Conservation (phyloP, 2,888 invertebrate species). For the Hirtodrosophila confusa region DNA sequence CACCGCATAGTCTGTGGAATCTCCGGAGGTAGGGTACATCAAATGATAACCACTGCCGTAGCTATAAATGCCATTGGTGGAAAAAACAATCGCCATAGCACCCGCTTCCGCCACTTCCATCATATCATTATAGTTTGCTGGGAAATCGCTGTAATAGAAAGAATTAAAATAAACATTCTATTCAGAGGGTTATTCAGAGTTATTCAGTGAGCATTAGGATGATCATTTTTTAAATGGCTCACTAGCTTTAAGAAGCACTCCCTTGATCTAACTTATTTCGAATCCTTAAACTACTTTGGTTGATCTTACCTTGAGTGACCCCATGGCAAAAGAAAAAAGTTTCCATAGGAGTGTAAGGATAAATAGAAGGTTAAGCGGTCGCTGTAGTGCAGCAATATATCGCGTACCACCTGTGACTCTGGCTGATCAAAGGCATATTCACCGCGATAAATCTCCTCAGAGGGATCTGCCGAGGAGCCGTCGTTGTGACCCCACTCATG, state of each 20-base stretch:
- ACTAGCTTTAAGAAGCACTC: no score
- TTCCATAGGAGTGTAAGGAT: constrained; percentile 90
- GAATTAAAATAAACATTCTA: background rate
- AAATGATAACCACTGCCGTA: constrained; percentile 84
- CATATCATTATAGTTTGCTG: constrained; percentile 83
- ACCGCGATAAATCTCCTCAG: constrained; percentile 86
- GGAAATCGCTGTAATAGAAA: constrained; percentile 67
- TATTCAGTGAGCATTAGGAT: no score
- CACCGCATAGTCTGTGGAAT: constrained; percentile 88
- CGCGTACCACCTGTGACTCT: constrained; percentile 87
- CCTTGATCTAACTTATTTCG: no score
- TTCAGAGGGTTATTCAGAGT: no score
- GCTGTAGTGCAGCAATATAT: constrained; percentile 85
- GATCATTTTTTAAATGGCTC: no score
- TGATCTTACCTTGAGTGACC: constrained; percentile 85
- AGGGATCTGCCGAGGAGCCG: constrained; percentile 82
- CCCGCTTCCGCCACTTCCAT: constrained; percentile 80
- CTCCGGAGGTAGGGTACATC: constrained; percentile 86
- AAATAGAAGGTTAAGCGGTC: constrained; percentile 86
- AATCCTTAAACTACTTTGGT: no score
- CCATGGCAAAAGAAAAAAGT: constrained; percentile 88
- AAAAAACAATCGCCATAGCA: constrained; percentile 78
- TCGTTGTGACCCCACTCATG: constrained; percentile 85
- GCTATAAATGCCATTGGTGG: constrained; percentile 78
- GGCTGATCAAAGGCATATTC: constrained; percentile 87